phyloP scores from a whole-genome alignment of 2,888 invertebrate genomes.

The Noctua pronuba region DNA sequence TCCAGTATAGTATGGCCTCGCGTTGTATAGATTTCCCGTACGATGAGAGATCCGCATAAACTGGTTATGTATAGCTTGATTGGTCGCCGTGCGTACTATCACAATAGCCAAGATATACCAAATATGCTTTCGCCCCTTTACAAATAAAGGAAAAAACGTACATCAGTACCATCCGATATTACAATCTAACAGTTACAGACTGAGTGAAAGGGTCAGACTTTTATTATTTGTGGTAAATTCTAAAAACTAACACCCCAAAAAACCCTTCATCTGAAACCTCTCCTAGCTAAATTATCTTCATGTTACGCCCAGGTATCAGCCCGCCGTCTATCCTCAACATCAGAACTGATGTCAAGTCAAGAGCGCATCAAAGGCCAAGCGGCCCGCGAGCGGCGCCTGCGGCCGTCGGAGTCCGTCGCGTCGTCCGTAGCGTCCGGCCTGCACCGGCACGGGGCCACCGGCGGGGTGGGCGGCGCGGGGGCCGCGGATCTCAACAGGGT shows the following conservation, averaged over 20 bases:
- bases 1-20: too few species aligned
- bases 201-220: neutral
- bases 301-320: conserved; percentile 91
- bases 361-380: conserved; percentile 93
- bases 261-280: neutral
- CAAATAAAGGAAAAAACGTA: neutral
- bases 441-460: conserved; percentile 91
- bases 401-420: conserved; percentile 96
- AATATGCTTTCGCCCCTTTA: neutral
- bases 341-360: conserved; percentile 95
- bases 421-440: conserved; percentile 97
- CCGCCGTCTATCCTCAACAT: conserved; percentile 94
- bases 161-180: neutral
- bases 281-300: neutral
- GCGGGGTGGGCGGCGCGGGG: conserved; percentile 82
- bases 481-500: conserved; percentile 94
- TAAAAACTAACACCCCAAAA: neutral
- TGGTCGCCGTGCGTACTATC: too few species aligned
- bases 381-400: conserved; percentile 92
- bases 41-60: too few species aligned
- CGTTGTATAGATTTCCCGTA: too few species aligned
- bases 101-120: neutral
- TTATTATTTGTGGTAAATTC: neutral
- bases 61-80: too few species aligned
- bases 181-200: neutral